Evolutionary conservation across 1,140 invertebrate species (phyloP).

Genomic region (Mercenaria mercenaria): DNA sequence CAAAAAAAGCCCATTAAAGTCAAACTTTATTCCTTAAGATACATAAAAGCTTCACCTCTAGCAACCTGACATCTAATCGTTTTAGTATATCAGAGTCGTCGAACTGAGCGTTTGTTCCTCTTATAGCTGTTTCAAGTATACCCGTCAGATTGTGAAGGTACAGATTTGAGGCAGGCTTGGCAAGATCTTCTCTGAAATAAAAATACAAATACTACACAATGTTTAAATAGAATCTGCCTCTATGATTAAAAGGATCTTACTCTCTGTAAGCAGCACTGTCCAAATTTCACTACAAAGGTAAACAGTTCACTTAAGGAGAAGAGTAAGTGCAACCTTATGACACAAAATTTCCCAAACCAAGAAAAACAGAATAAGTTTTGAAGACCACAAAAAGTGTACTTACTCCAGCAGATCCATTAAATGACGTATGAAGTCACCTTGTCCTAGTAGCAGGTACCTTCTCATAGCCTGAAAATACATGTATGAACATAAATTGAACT

Average conservation of each 20-base stretch:
- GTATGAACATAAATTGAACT: not conserved
- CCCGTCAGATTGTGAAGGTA: constrained; percentile 95
- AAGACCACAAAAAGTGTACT: constrained; percentile 83
- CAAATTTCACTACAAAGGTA: too few relatives aligned
- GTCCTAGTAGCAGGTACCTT: constrained; percentile 95
- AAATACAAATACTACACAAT: too few relatives aligned
- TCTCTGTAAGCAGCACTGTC: too few relatives aligned
- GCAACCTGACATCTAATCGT: constrained; percentile 94
- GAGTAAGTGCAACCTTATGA: too few relatives aligned
- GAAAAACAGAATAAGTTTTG: too few relatives aligned
- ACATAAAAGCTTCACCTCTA: constrained; percentile 87
- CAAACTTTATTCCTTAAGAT: too few relatives aligned
- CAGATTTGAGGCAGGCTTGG: constrained; percentile 94
- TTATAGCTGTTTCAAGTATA: constrained; percentile 96
- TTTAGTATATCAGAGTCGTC: constrained; percentile 96
- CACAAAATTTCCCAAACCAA: too few relatives aligned
- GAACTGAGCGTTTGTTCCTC: constrained; percentile 97
- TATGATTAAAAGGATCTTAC: too few relatives aligned
- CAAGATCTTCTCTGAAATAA: constrained; percentile 92
- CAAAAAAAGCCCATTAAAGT: too few relatives aligned
- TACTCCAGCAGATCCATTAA: constrained; percentile 96
- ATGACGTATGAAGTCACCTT: constrained; percentile 98
- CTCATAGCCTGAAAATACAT: constrained; percentile 90
- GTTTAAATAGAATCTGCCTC: too few relatives aligned
- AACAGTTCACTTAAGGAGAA: too few relatives aligned